These are phyloP conservation scores for Corydoras sp. DNA, from an alignment of 2,113 vertebrate species.

Conservation along the genomic window DNA sequence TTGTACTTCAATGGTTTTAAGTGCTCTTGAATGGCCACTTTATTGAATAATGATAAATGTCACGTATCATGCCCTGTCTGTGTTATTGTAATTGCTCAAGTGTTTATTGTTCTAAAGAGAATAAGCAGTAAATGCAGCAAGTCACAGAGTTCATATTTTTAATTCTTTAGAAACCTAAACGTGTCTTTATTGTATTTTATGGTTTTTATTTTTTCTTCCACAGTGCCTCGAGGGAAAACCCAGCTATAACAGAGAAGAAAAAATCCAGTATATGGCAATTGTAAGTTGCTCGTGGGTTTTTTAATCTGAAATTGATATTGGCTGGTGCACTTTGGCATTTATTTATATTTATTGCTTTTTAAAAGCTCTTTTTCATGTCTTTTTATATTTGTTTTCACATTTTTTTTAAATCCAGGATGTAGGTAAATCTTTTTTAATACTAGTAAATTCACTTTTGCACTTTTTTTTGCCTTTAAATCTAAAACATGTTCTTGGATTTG, in stretches of 20 bases:
- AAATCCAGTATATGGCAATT: conserved; percentile 98
- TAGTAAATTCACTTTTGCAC: conserved; percentile 35
- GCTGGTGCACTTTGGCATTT: conserved; percentile 5
- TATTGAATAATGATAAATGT: no score
- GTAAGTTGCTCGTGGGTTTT: conserved; percentile 64
- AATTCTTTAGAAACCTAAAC: no score
- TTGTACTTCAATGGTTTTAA: no score
- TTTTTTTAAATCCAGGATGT: conserved; percentile 61
- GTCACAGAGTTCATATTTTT: no score
- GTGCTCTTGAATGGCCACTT: no score
- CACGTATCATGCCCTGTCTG: no score
- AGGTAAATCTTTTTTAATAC: conserved; percentile 60
- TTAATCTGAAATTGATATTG: background rate
- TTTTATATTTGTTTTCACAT: no score
- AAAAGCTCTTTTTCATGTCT: background rate
- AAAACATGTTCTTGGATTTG: conserved; percentile 44
- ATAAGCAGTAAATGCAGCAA: no score
- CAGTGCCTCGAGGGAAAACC: conserved; percentile 92
- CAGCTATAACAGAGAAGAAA: conserved; percentile 91
- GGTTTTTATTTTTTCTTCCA: conserved; percentile 36
- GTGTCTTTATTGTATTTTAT: background rate
- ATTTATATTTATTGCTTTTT: conserved; percentile 37
- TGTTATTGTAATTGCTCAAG: no score
- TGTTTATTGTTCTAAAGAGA: no score
- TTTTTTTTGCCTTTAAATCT: conserved; percentile 28